These are phyloP conservation scores for Choristoneura rosaceana DNA, from an alignment of 2,888 invertebrate species.

Conservation along the genomic window DNA sequence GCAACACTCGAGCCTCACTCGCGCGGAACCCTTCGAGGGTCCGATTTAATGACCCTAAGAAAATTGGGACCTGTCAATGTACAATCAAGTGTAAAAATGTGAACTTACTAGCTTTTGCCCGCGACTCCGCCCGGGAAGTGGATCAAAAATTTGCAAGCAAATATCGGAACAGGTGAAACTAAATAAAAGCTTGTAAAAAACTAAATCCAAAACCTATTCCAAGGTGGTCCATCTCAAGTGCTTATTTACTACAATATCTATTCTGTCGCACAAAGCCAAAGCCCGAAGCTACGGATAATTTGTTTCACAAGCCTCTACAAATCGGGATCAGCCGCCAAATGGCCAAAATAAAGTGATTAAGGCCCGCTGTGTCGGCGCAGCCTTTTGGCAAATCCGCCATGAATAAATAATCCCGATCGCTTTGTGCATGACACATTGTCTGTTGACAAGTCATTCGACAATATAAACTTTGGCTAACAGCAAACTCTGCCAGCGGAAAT, in stretches of 20 bases:
- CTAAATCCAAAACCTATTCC: conserved; percentile 38
- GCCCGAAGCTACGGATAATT: conserved; percentile 70
- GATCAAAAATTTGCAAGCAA: no score
- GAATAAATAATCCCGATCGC: conserved; percentile 78
- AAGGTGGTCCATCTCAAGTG: conserved; percentile 66
- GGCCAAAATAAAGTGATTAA: conserved; percentile 72
- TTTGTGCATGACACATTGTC: conserved; percentile 80
- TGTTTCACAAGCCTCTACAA: conserved; percentile 63
- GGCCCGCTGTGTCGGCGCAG: conserved; percentile 37
- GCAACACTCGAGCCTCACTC: conserved; percentile 34
- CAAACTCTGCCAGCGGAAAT: conserved; percentile 1
- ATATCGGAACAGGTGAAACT: no score
- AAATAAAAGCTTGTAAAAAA: not conserved
- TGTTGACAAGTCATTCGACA: conserved; percentile 71
- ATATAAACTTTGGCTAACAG: conserved; percentile 28
- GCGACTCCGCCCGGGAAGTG: no score
- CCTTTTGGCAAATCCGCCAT: conserved; percentile 69
- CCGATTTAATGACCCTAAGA: conserved; percentile 32
- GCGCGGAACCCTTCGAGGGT: conserved; percentile 33
- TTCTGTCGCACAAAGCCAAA: conserved; percentile 50
- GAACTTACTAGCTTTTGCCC: no score
- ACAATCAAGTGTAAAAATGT: no score
- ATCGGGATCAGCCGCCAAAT: conserved; percentile 72
- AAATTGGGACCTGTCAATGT: conserved; percentile 23
- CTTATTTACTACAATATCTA: conserved; percentile 65